A percentile compares a stretch with the other conserved stretches of the same genome.
Conservation (phyloP, 1,140 invertebrate species). For the Saccostrea cuccullata region DNA sequence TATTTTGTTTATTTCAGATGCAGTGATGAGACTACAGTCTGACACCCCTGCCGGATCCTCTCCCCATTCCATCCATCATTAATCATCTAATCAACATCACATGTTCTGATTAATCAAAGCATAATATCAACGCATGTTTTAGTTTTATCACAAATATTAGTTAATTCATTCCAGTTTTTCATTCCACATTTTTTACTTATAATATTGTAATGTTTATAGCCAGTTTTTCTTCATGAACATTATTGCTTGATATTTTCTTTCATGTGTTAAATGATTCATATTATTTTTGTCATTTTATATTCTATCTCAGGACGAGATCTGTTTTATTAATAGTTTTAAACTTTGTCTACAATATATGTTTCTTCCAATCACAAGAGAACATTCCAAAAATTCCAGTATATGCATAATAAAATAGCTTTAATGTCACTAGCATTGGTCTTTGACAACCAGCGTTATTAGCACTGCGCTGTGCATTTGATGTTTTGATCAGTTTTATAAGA, state of each 20-base stretch:
- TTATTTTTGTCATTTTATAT: neutral
- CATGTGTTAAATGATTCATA: neutral
- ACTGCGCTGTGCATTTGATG: neutral
- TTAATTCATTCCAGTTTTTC: neutral
- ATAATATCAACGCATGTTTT: slow-evolving; percentile 23
- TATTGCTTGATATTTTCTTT: neutral
- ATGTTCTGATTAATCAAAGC: slow-evolving; percentile 8
- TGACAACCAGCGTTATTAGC: neutral
- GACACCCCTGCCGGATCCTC: slow-evolving; percentile 43
- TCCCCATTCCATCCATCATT: slow-evolving; percentile 24
- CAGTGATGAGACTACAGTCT: slow-evolving; percentile 69
- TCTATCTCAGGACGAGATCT: neutral
- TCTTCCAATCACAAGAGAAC: neutral
- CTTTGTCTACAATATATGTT: neutral
- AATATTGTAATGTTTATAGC: neutral
- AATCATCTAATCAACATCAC: slow-evolving; percentile 19
- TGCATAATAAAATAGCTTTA: slow-evolving; percentile 15
- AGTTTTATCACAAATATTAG: neutral
- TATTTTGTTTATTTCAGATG: slow-evolving; percentile 65
- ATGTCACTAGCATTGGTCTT: slow-evolving; percentile 12
- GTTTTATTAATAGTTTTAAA: neutral
- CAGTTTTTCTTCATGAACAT: neutral
- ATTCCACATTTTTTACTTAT: neutral
- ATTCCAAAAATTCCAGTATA: slow-evolving; percentile 27
- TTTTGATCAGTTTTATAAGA: neutral